phyloP scores from a whole-genome alignment of 2,113 vertebrate species.

The Montifringilla adamsi region DNA sequence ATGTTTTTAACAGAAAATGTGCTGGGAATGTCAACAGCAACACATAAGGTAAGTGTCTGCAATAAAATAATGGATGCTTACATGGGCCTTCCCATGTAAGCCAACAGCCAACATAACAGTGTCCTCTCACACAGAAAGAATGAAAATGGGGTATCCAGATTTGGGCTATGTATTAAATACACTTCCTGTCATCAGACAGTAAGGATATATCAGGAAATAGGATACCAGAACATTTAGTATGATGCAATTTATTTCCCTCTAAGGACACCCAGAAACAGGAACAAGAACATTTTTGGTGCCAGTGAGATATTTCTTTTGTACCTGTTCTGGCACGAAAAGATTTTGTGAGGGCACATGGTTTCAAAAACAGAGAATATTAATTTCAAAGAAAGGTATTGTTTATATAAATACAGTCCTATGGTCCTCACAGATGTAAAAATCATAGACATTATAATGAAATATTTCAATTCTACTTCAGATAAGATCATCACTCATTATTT shows the following conservation, averaged over 20 bases:
- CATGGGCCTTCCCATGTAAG: background rate
- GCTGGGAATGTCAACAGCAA: background rate
- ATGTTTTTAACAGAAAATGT: background rate
- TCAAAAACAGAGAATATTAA: background rate
- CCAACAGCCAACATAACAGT: background rate
- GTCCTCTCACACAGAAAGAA: background rate
- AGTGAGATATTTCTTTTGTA: background rate
- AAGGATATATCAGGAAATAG: background rate
- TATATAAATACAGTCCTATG: background rate
- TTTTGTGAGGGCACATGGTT: background rate
- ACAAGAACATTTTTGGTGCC: background rate
- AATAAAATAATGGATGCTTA: background rate
- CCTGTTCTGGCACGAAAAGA: background rate
- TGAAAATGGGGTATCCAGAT: background rate
- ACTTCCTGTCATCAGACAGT: background rate
- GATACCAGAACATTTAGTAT: background rate
- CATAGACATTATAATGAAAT: background rate
- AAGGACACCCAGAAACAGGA: background rate
- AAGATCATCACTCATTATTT: background rate
- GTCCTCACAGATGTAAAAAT: background rate
- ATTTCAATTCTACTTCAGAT: background rate
- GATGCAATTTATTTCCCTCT: background rate
- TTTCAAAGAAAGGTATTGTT: background rate
- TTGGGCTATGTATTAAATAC: background rate
- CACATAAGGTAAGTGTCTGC: background rate